Conservation (phyloP, 2,113 vertebrate genomes). For the Chionis minor region DNA sequence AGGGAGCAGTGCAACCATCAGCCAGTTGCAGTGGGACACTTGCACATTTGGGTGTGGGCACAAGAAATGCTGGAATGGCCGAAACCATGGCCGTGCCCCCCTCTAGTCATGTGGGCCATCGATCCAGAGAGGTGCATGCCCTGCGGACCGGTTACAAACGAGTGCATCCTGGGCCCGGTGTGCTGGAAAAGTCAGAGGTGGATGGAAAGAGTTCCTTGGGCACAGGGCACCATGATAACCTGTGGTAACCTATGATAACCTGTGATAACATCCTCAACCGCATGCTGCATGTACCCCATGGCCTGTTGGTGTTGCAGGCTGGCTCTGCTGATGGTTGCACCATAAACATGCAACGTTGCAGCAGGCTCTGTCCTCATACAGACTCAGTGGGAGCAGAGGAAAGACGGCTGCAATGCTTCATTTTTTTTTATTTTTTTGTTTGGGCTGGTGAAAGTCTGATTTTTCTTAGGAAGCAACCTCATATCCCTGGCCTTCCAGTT, state of each 20-base stretch:
- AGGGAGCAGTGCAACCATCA: background rate
- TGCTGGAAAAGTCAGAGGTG: background rate
- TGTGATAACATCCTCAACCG: background rate
- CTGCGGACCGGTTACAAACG: rapidly evolving
- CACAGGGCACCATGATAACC: background rate
- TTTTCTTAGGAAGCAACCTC: background rate
- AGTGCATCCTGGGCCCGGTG: rapidly evolving
- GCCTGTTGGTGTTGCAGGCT: background rate
- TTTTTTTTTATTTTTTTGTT: background rate
- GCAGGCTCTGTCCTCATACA: rapidly evolving
- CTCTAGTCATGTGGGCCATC: too few relatives aligned
- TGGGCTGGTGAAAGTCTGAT: background rate
- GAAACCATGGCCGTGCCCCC: rapidly evolving
- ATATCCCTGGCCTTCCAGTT: background rate
- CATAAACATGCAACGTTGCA: background rate
- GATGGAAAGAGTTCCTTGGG: background rate
- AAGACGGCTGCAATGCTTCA: rapidly evolving
- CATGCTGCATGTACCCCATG: background rate
- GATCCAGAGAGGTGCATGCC: too few relatives aligned
- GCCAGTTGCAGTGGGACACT: background rate
- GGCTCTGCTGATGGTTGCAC: background rate
- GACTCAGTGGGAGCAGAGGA: background rate
- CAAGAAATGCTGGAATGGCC: background rate
- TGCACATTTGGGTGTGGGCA: background rate
- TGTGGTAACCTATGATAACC: background rate